Conservation (phyloP, 2,888 invertebrate species). For the Oscheius myriophilus region DNA sequence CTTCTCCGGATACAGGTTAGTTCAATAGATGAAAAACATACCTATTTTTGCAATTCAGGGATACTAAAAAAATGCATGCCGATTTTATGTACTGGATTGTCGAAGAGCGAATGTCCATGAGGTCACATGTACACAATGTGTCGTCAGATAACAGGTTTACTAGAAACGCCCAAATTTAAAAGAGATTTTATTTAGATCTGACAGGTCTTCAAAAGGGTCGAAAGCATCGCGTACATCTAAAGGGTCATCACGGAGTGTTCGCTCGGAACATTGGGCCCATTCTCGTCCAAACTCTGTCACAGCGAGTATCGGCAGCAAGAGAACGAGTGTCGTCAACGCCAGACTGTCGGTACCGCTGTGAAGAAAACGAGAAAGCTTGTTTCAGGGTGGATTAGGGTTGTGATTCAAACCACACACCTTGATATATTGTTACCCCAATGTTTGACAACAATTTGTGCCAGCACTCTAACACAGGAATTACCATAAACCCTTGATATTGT, state of each 20-base stretch:
- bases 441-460: too few relatives aligned
- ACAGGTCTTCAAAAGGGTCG: constrained; percentile 51
- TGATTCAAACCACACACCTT: too few relatives aligned
- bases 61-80: constrained; percentile 54
- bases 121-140: constrained; percentile 47
- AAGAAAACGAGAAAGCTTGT: neutral
- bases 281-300: constrained; percentile 37
- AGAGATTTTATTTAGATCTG: constrained; percentile 17
- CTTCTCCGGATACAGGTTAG: constrained; percentile 40
- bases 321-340: constrained; percentile 43
- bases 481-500: too few relatives aligned
- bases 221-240: constrained; percentile 47
- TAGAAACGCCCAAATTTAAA: neutral
- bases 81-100: constrained; percentile 66
- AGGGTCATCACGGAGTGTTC: constrained; percentile 41
- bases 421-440: too few relatives aligned
- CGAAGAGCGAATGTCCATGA: constrained; percentile 56
- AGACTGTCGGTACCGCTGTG: constrained; percentile 48
- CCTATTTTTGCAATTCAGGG: constrained; percentile 20
- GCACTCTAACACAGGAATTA: too few relatives aligned
- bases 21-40: constrained; percentile 1
- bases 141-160: constrained; percentile 50
- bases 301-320: constrained; percentile 39
- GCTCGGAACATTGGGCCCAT: constrained; percentile 36
- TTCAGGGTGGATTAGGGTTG: neutral